Base-by-base conservation (phyloP, 2,888 invertebrate genomes). In the Chloromyia formosa region DNA sequence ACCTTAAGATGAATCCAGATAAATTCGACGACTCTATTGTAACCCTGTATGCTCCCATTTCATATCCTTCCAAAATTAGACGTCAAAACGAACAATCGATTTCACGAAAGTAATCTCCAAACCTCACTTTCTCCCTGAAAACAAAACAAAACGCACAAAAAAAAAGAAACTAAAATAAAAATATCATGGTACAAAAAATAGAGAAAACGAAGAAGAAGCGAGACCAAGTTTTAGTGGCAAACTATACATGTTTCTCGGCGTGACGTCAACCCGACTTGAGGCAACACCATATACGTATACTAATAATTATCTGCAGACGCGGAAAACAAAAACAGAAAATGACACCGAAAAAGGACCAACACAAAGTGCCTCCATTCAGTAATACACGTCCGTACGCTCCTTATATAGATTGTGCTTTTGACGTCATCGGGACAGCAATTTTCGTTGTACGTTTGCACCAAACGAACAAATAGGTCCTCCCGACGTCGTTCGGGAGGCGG, bases 231-330 rank as follows among this genome's bases (percentile, higher is more conserved):
- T 27, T 62, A 1, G 62, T 35, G 12, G 16, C 35, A 16, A 62
- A 62, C 35, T 16, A 35, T 12, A 7, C 62, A 18, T 35, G 7
- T 35, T 35, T 62, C 16, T 35, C 27, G 22, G 9, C 35, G 18
- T 62, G 62, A 62, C 62, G 62, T 62, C 62, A 62, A 62, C 40
- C 10, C n/a, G 10, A 62, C 16, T 62, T 62, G 16, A 35, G 20
- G n/a, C 10, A 35, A n/a, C n/a, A 16, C 54, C 9, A 12, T 42
- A n/a, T 35, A 4, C 27, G 27, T 35, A 35, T 35, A 35, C 27
- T 35, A 35, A n/a, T 49, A 49, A 49, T 62, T 62, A 62, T 62
- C 62, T 62, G 42, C 62, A 40, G 42, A 40, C 23, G 35, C 62
- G 62, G 40, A 62, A 56, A 56, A 20, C 56, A 20, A 20, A 56